Conservation (phyloP, 1,140 invertebrate species). For the Aphelenchoides fujianensis region DNA sequence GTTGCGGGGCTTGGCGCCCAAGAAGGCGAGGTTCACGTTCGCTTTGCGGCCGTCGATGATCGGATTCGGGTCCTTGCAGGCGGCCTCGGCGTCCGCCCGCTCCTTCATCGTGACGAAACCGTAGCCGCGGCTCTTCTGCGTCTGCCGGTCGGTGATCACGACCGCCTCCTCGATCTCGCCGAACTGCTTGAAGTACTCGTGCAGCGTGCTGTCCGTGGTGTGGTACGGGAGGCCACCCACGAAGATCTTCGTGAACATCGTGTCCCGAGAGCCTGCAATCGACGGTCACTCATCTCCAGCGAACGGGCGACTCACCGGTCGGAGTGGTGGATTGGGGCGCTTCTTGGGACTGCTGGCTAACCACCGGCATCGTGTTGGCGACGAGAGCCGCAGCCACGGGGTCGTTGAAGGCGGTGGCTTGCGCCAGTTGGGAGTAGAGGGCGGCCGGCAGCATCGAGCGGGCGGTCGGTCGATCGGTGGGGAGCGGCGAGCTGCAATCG, state of each 20-base stretch:
- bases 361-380: neutral
- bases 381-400: neutral
- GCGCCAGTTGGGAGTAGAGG: neutral
- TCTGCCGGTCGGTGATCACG: conserved; percentile 93
- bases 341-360: neutral
- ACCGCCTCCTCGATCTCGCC: conserved; percentile 90
- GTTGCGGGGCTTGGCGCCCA: conserved; percentile 87
- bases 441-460: conserved; percentile 8
- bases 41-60: conserved; percentile 97
- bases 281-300: neutral
- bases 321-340: neutral
- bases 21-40: conserved; percentile 93
- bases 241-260: conserved; percentile 95
- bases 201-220: conserved; percentile 88
- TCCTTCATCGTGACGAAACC: conserved; percentile 99
- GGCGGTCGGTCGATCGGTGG: neutral
- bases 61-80: conserved; percentile 84
- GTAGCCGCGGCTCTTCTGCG: conserved; percentile 92
- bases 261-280: conserved; percentile 69
- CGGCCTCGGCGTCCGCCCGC: conserved; percentile 82
- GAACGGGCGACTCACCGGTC: neutral
- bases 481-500: too few relatives aligned
- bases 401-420: conserved; percentile 8
- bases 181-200: conserved; percentile 92
- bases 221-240: conserved; percentile 94